Conservation (phyloP, 2,113 vertebrate genomes). For the Paradoxurus hermaphroditus region DNA sequence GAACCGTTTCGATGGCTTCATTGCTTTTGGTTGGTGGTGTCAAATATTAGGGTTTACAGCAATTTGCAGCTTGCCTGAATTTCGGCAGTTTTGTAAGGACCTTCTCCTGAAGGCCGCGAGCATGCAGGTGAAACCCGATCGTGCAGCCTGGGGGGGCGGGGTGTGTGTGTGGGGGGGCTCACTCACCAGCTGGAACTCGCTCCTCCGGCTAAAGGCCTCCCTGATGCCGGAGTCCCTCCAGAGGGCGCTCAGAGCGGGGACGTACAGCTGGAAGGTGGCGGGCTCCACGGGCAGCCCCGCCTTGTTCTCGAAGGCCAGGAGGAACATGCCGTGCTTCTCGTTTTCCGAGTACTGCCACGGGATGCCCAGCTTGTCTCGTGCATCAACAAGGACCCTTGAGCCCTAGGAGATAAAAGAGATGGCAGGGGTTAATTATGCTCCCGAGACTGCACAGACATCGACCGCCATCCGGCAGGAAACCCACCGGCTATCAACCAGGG, state of each 20-base stretch:
- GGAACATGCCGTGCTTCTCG: slow-evolving; percentile 96
- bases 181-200: slow-evolving; percentile 98
- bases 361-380: slow-evolving; percentile 96
- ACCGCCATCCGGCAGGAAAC: neutral
- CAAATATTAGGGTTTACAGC: slow-evolving; percentile 49
- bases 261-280: slow-evolving; percentile 94
- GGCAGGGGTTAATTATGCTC: neutral
- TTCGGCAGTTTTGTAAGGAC: neutral
- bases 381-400: slow-evolving; percentile 95
- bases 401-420: slow-evolving; percentile 84
- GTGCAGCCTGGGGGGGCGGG: too few species aligned
- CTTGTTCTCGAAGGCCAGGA: slow-evolving; percentile 96
- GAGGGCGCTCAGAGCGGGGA: slow-evolving; percentile 89
- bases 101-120: neutral
- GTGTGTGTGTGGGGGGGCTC: accelerated
- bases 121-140: accelerated
- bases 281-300: slow-evolving; percentile 92
- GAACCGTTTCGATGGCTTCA: neutral
- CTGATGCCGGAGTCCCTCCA: slow-evolving; percentile 94
- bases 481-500: neutral
- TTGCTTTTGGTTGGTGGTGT: slow-evolving; percentile 46
- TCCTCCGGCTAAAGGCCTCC: slow-evolving; percentile 92
- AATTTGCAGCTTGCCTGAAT: neutral
- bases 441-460: neutral
- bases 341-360: slow-evolving; percentile 95